Percentiles rank a stretch among this genome's conserved stretches.
These are phyloP conservation scores for Malacosoma neustria DNA, from an alignment of 2,888 invertebrate species.

Conservation along the genomic window DNA sequence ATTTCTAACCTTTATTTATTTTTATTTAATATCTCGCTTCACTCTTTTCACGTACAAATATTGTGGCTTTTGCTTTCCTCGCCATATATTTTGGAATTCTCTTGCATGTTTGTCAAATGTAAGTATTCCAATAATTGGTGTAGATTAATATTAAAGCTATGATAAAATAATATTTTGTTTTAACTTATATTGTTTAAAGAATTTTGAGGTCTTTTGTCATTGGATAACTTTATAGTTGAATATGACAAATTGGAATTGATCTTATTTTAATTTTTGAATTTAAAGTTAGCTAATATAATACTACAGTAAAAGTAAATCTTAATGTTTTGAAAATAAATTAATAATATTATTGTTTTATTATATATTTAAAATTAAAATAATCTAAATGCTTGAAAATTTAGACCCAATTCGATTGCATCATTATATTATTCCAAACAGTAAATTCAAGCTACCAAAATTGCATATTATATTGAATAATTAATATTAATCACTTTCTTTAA, in stretches of 20 bases:
- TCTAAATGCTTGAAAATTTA: no score
- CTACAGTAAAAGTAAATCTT: no score
- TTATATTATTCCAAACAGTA: no score
- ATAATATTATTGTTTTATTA: no score
- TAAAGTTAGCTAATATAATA: no score
- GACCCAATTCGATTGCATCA: no score
- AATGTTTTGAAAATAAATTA: no score
- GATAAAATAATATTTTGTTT: neutral
- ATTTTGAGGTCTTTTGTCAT: neutral
- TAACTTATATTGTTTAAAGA: neutral
- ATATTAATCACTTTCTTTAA: no score
- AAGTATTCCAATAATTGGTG: conserved; percentile 1
- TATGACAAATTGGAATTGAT: conserved; percentile 1
- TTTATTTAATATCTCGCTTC: conserved; percentile 8
- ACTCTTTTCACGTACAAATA: conserved; percentile 1
- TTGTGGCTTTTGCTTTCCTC: conserved; percentile 31
- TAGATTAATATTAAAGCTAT: neutral
- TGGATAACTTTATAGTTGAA: neutral
- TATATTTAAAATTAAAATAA: no score
- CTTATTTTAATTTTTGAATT: no score
- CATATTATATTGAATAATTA: no score
- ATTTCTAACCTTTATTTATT: conserved; percentile 10
- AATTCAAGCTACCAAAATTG: no score
- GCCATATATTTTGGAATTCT: conserved; percentile 11
- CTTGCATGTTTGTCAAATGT: conserved; percentile 15